phyloP scores from a whole-genome alignment of 2,797 vertebrate species.

The Brachymystax lenok region DNA sequence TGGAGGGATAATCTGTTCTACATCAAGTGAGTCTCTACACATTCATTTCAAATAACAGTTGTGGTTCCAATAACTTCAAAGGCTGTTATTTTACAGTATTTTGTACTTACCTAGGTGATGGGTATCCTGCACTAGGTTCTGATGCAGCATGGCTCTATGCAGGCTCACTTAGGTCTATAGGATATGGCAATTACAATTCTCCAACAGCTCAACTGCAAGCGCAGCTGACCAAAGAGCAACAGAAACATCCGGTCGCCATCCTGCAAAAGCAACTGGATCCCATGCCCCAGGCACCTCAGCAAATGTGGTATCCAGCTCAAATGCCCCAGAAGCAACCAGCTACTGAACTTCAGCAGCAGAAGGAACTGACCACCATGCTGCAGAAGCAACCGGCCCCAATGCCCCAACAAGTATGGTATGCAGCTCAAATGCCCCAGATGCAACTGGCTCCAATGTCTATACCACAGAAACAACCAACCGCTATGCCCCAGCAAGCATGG shows the following conservation, averaged over 20 bases:
- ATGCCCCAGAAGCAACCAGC: no score
- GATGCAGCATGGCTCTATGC: no score
- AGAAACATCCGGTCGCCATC: not conserved
- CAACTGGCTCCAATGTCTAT: no score
- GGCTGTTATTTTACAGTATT: not conserved
- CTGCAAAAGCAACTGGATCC: not conserved
- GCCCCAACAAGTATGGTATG: no score
- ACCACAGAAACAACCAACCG: not conserved
- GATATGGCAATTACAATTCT: not conserved
- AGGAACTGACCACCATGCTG: no score
- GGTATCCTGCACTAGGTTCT: no score
- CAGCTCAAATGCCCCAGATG: no score
- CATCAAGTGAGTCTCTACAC: not conserved
- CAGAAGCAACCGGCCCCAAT: no score
- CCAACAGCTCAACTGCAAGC: not conserved
- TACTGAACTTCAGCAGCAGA: no score
- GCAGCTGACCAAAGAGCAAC: no score
- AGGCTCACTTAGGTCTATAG: not conserved
- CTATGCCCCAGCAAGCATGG: no score
- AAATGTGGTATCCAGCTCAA: not conserved
- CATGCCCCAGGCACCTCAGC: not conserved
- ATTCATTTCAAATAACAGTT: not conserved
- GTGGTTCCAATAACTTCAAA: not conserved
- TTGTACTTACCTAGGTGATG: not conserved
- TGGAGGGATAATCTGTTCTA: not conserved